Evolutionary conservation across 2,888 invertebrate genomes (phyloP), one percentile per base, ranked within the genome.

Genomic region (Nephrotoma appendiculata): DNA sequence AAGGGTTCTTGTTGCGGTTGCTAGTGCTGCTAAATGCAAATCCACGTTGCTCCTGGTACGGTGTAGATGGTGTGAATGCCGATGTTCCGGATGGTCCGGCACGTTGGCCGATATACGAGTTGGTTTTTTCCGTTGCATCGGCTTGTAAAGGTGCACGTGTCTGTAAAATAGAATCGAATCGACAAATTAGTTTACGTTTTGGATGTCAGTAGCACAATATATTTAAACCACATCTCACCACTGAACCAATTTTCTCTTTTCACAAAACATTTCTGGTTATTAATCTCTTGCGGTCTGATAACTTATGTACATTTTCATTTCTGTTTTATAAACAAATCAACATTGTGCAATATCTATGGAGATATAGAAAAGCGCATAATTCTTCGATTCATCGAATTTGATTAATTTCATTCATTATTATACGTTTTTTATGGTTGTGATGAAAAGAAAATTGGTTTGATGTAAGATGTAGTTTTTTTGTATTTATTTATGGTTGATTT

Each of bases 281-380:
- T 71, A 71, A 71, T 71, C 71, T 71, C 19, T 71, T 71, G 71
- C 71, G 71, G 71, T 71, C 71, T 71, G 31, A 71, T 71, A 71
- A 71, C 31, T 71, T 5, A 31, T 31, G 31, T 31, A 31, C 5
- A 71, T 31, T 31, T 71, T 71, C 6, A 31, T 52, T 15, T 52
- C 15, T 15, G 71, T 31, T 71, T 19, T 71, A 9, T 19, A 31
- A 31, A 71, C 71, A 71, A 31, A 57, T 15, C 31, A 31, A 19
- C 7, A 71, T 71, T 71, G 31, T 11, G 9, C 31, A 71, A 71
- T 9, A 71, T 11, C 6, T 3, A 31, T 2, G 2, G 52, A 5
- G 71, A 87, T 85, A 86, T 85, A 41, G 19, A 11, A 71, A 87
- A 85, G 71, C 45, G 31, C 83, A 86, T 86, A 86, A 86, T 86